Evolutionary conservation across 1,140 invertebrate genomes (phyloP), one percentile per base, ranked within the genome.

Genomic region (Anastatus disparis): DNA sequence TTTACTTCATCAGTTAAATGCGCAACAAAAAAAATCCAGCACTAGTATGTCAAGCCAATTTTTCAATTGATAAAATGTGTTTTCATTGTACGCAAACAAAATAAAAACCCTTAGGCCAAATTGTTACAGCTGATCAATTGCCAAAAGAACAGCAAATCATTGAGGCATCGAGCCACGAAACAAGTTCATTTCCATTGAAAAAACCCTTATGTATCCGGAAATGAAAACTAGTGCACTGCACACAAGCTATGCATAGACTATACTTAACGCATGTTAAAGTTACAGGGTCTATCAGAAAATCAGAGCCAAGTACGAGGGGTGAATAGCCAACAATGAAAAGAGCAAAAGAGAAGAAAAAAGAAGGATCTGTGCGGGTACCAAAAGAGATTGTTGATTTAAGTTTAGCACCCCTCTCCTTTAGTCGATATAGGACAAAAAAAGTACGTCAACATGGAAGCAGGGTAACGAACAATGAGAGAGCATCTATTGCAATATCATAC

Each of bases 121-220:
- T 40, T 31, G 35, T 64, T 52, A 42, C 35, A 20, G 50, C 8
- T 17, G 50, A 65, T 65, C 50, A 20, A 55, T 55, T 42, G 35
- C 24, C 7, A 13, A 26, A 27, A 27, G 29, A 20, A 42, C 42
- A 27, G 40, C 17, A 35, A 46, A 56, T 46, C 27, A 58, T 38
- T 20, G 44, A 13, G 44, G 15, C 42, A 31, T 38, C 27, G 44
- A 13, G 44, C 24, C 42, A 31, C 55, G 55, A 20, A 50, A 68
- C 55, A 59, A 68, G 65, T 68, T 68, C 44, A 68, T 68, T 68
- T 59, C 44, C 40, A 56, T 8, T 26, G 15, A n/a, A n/a, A n/a
- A n/a, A n/a, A n/a, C n/a, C n/a, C n/a, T n/a, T n/a, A n/a, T n/a
- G n/a, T n/a, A n/a, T n/a, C 62, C 63, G 62, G 52, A 66, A 55